Evolutionary conservation across 2,797 vertebrate species (phyloP).

Genomic region (Schizopygopsis malacanthus): DNA sequence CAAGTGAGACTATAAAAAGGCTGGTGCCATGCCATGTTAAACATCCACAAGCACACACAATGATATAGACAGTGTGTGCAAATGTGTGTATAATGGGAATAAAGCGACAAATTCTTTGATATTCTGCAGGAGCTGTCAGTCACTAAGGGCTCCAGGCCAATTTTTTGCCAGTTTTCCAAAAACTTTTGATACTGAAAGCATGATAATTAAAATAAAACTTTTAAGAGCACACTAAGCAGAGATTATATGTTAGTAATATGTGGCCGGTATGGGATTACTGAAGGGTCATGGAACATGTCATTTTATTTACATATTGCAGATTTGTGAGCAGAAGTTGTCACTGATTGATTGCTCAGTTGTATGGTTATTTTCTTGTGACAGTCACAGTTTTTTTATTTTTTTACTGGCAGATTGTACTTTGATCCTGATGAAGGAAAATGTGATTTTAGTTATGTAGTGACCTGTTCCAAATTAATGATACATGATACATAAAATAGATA

Average conservation of each 20-base stretch:
- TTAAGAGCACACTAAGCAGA: too few species aligned
- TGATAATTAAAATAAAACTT: background rate
- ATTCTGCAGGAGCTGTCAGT: too few species aligned
- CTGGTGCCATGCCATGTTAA: constrained; percentile 1
- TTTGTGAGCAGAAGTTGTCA: background rate
- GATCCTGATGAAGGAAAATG: background rate
- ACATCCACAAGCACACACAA: background rate
- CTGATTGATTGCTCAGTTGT: background rate
- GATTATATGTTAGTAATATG: background rate
- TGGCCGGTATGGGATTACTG: background rate
- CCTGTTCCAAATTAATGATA: background rate
- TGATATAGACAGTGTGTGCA: background rate
- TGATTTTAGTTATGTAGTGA: background rate
- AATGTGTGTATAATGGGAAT: background rate
- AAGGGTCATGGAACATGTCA: background rate
- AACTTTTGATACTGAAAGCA: background rate
- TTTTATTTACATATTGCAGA: background rate
- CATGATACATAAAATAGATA: background rate
- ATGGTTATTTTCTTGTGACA: background rate
- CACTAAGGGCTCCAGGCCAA: too few species aligned
- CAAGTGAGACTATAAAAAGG: background rate
- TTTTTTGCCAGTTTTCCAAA: too few species aligned
- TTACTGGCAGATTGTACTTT: background rate
- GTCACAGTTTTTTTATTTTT: too few species aligned
- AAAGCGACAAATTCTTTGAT: background rate